These are phyloP conservation scores for Drosophila kurseongensis DNA, from an alignment of 1,140 invertebrate genomes.

Conservation along the genomic window DNA sequence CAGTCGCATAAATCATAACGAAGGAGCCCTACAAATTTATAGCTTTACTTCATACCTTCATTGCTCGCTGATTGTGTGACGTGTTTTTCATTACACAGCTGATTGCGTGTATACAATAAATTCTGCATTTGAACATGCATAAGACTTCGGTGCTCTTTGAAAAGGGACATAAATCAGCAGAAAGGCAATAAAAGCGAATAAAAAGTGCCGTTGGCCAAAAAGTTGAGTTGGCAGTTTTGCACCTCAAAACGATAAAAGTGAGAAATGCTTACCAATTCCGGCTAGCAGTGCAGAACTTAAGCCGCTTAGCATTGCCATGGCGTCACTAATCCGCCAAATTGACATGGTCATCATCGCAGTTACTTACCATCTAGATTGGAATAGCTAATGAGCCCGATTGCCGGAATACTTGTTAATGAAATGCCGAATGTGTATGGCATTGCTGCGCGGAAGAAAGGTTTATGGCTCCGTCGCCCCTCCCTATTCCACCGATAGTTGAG, in stretches of 20 bases:
- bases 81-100: slow-evolving; percentile 70
- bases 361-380: slow-evolving; percentile 63
- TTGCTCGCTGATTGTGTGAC: slow-evolving; percentile 53
- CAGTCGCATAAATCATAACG: slow-evolving; percentile 73
- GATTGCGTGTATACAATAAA: slow-evolving; percentile 79
- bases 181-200: slow-evolving; percentile 10
- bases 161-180: slow-evolving; percentile 15
- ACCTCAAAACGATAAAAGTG: background rate
- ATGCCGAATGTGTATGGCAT: slow-evolving; percentile 49
- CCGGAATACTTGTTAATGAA: slow-evolving; percentile 58
- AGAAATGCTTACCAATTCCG: background rate
- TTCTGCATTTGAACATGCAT: slow-evolving; percentile 58
- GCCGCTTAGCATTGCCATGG: slow-evolving; percentile 72
- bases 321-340: slow-evolving; percentile 71
- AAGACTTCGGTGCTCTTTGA: slow-evolving; percentile 29
- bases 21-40: slow-evolving; percentile 62
- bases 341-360: slow-evolving; percentile 61
- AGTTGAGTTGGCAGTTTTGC: slow-evolving; percentile 1
- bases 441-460: slow-evolving; percentile 32
- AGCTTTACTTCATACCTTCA: slow-evolving; percentile 26
- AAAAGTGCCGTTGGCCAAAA: slow-evolving; percentile 2
- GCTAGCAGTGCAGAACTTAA: slow-evolving; percentile 36
- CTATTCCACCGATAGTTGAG: slow-evolving; percentile 41
- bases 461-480: slow-evolving; percentile 20
- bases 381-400: slow-evolving; percentile 68